Conservation (phyloP, 2,113 vertebrate genomes). For the Sylvietta virens region DNA sequence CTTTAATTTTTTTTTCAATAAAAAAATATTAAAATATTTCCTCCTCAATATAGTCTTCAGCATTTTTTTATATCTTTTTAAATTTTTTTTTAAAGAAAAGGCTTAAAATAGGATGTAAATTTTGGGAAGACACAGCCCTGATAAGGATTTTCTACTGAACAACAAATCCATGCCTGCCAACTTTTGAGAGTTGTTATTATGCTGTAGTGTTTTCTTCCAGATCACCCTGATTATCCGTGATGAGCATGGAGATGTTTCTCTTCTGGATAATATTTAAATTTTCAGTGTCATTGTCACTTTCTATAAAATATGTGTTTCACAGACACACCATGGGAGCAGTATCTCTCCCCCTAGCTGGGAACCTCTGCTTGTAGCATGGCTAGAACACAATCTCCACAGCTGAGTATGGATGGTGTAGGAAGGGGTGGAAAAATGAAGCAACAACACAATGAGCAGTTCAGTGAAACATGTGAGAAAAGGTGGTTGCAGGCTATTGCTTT, state of each 20-base stretch:
- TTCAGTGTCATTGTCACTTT: neutral
- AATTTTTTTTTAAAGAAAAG: neutral
- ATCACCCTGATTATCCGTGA: neutral
- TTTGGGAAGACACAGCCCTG: neutral
- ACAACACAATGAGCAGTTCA: neutral
- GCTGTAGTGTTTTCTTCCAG: neutral
- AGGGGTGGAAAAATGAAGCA: neutral
- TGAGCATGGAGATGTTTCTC: neutral
- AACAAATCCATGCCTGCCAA: neutral
- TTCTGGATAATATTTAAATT: neutral
- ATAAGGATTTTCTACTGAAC: neutral
- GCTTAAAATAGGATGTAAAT: neutral
- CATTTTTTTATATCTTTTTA: no score
- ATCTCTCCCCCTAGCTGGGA: neutral
- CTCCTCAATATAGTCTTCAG: neutral
- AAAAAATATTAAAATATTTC: neutral
- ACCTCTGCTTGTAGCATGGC: fast-evolving
- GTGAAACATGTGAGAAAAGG: neutral
- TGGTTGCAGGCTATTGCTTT: neutral
- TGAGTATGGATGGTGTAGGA: neutral
- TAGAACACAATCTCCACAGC: neutral
- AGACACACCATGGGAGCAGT: neutral
- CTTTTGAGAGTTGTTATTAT: neutral
- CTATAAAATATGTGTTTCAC: neutral
- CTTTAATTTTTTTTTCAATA: neutral